Base-by-base conservation (phyloP, 2,113 vertebrate genomes). In the Morphnarchus princeps region DNA sequence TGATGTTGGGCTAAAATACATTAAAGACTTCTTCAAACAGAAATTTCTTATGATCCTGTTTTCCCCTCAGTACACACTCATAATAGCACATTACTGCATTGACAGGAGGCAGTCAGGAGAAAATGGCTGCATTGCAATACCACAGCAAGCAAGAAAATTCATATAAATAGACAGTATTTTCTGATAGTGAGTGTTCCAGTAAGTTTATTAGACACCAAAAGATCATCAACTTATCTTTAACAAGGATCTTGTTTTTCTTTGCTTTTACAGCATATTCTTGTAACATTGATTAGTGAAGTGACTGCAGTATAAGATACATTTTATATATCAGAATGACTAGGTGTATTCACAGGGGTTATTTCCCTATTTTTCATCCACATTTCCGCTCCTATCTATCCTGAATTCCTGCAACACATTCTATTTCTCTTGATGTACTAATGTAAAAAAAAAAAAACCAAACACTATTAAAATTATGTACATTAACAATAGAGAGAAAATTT, bases 21-120 rank as follows among this genome's bases (percentile, higher is more conserved):
- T 80, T 36, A 92, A 95, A 97, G 93, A 50, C 76, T 90, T 85
- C 79, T 82, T 95, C 87, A 91, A 77, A 88, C 34, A 82, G 83
- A 86, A 84, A 85, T 92, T 70, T 78, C 77, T 81, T 87, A 65
- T 26, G 61, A 91, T 78, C 22, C 54, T 84, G 4, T 94, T 91
- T 91, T 94, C 31, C 38, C 36, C 58, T 93, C 84, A 87, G 58
- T 54, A 91, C 57, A 79, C 54, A 87, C 20, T 80, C 8, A 36
- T 43, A 70, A 71, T n/a, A 78, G 47, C 43, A 71, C 54, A 42
- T 89, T 65, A 54, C 49, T 92, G 70, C 82, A 49, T 11, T 94
- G 63, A 47, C 52, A 74, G 86, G 40, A 93, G 28, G 24, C 52
- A 50, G 63, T 10, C 50, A 57, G 61, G 32, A 93, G 59, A 66